Base-by-base conservation (phyloP, 1,140 invertebrate species). In the Pachypsylla venusta region DNA sequence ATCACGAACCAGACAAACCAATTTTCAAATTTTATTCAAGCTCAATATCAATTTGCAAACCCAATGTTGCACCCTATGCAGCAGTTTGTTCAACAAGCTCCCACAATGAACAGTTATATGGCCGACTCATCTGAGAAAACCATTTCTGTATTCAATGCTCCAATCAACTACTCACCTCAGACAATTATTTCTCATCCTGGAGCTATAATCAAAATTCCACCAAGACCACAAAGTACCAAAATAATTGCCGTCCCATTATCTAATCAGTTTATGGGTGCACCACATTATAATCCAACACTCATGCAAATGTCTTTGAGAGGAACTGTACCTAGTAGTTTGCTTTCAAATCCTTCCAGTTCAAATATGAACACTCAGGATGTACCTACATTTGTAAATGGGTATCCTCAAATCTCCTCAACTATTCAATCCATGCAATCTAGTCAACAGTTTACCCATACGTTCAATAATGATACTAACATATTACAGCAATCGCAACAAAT, bases 131-230 rank as follows among this genome's bases (percentile, higher is more conserved):
- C n/a, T n/a, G n/a, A n/a, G n/a, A n/a, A n/a, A n/a, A n/a, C n/a
- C n/a, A n/a, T n/a, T n/a, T n/a, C n/a, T n/a, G n/a, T n/a, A n/a
- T n/a, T n/a, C n/a, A n/a, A n/a, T n/a, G n/a, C n/a, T n/a, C n/a
- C n/a, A n/a, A n/a, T n/a, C n/a, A n/a, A n/a, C n/a, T n/a, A n/a
- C n/a, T n/a, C n/a, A n/a, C n/a, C n/a, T n/a, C n/a, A n/a, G n/a
- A n/a, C n/a, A n/a, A n/a, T n/a, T n/a, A n/a, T 48, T 19, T 48
- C 42, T 48, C 42, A 48, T 4, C 42, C 42, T 48, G 42, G 42
- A n/a, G 22, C 42, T 22, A 48, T 48, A 7, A 48, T 48, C 42
- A 48, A 48, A 48, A 22, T 48, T 48, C 42, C 42, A 19, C 42
- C 16, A 19, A 35, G 30, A 16, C 10, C 10, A 12, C 30, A 35